These are phyloP conservation scores for Smutsia gigantea DNA, from an alignment of 2,797 vertebrate species.

Conservation along the genomic window DNA sequence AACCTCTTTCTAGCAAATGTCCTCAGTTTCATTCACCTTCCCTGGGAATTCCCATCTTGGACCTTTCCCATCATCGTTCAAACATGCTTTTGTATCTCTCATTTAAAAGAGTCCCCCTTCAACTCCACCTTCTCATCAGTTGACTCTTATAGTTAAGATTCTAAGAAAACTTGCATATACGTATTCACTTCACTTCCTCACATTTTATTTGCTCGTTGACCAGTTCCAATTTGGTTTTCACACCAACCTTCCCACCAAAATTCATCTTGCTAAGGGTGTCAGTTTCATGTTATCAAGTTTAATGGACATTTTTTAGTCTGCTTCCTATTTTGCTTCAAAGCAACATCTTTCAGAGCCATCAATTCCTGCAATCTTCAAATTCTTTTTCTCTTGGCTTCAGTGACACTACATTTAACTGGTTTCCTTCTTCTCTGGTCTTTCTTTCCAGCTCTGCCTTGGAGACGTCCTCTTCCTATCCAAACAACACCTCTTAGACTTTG, in stretches of 20 bases:
- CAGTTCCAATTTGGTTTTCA: not conserved
- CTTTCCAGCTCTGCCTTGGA: not conserved
- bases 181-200: not conserved
- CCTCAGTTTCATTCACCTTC: not conserved
- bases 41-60: too few relatives aligned
- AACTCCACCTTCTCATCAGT: not conserved
- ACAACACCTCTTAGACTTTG: not conserved
- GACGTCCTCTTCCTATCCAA: not conserved
- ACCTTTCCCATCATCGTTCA: not conserved
- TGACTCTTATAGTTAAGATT: not conserved
- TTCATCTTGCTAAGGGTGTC: conserved; percentile 8
- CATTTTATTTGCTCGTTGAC: not conserved
- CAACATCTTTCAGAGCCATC: not conserved
- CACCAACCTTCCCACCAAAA: not conserved
- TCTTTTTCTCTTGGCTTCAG: not conserved
- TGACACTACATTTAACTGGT: not conserved
- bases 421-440: not conserved
- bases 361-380: not conserved
- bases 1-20: not conserved
- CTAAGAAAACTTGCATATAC: not conserved
- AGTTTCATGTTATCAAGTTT: not conserved
- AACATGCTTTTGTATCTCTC: not conserved
- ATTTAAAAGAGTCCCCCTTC: not conserved
- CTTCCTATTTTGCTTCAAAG: not conserved
- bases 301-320: not conserved